These are phyloP conservation scores for Falco punctatus DNA, from an alignment of 2,113 vertebrate species.

Conservation along the genomic window DNA sequence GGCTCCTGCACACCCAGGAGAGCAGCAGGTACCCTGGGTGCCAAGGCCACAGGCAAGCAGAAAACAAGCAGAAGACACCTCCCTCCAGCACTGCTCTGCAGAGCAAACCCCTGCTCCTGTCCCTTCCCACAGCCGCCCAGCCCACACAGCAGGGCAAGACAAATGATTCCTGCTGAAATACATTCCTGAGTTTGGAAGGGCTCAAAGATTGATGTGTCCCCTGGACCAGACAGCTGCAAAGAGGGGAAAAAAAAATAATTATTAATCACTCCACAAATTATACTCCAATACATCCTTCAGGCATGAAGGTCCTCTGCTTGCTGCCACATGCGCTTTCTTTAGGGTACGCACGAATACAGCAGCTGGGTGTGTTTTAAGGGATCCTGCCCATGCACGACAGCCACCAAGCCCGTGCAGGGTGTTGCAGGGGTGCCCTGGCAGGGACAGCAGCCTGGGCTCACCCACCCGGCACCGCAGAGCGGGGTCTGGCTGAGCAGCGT, in stretches of 20 bases:
- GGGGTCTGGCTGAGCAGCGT: background rate
- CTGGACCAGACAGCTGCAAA: background rate
- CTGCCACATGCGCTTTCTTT: rapidly evolving
- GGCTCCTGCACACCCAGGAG: background rate
- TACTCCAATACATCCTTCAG: background rate
- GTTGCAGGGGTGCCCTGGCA: background rate
- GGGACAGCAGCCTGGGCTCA: background rate
- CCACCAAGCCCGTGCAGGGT: background rate
- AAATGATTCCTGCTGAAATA: background rate
- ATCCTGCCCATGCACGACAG: background rate
- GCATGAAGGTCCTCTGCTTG: background rate
- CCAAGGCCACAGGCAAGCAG: background rate
- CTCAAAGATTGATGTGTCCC: background rate
- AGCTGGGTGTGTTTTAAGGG: background rate
- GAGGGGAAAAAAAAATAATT: background rate
- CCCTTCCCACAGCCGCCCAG: background rate
- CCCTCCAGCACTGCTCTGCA: background rate
- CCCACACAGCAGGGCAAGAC: background rate
- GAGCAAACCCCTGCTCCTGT: background rate
- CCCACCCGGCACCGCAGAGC: background rate
- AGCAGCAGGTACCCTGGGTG: background rate
- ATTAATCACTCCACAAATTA: background rate
- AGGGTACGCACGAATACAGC: background rate
- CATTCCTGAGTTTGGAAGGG: background rate
- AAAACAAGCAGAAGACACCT: background rate